phyloP scores from a whole-genome alignment of 2,797 vertebrate species.

The Tenualosa ilisha region DNA sequence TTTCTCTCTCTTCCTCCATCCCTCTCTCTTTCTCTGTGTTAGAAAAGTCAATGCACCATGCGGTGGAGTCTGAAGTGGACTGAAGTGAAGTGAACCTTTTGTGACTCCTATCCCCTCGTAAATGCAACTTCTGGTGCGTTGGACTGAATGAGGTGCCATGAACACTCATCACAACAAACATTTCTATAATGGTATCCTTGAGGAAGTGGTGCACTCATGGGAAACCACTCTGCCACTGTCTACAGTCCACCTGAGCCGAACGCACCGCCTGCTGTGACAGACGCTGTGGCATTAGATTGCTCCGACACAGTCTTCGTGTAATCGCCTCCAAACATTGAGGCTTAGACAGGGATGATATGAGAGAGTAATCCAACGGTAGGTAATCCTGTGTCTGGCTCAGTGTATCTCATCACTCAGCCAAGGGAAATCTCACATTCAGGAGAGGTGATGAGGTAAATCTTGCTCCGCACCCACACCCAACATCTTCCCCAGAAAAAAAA shows the following conservation, averaged over 20 bases:
- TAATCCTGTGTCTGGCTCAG: conserved; percentile 12
- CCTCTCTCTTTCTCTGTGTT: neutral
- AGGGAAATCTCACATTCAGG: conserved; percentile 56
- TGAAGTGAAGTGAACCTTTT: neutral
- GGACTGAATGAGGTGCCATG: neutral
- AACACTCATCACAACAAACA: neutral
- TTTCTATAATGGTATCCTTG: neutral
- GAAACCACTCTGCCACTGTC: too few species aligned
- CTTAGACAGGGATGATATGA: conserved; percentile 52
- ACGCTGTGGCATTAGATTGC: neutral
- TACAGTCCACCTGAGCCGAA: neutral
- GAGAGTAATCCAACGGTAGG: conserved; percentile 37
- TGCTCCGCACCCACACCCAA: conserved; percentile 7
- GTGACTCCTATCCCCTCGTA: conserved; percentile 4
- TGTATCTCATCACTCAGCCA: conserved; percentile 38
- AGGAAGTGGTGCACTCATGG: neutral
- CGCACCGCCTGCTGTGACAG: too few species aligned
- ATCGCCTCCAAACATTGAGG: neutral
- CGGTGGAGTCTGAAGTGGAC: neutral
- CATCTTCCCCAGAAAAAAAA: too few species aligned
- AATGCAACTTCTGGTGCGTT: neutral
- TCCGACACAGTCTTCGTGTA: neutral
- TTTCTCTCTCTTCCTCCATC: neutral
- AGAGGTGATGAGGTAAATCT: conserved; percentile 52
- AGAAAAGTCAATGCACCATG: neutral